Percentiles rank a stretch among this genome's conserved stretches.
phyloP scores from a whole-genome alignment of 2,888 invertebrate genomes.

The Drosophila paranaensis region DNA sequence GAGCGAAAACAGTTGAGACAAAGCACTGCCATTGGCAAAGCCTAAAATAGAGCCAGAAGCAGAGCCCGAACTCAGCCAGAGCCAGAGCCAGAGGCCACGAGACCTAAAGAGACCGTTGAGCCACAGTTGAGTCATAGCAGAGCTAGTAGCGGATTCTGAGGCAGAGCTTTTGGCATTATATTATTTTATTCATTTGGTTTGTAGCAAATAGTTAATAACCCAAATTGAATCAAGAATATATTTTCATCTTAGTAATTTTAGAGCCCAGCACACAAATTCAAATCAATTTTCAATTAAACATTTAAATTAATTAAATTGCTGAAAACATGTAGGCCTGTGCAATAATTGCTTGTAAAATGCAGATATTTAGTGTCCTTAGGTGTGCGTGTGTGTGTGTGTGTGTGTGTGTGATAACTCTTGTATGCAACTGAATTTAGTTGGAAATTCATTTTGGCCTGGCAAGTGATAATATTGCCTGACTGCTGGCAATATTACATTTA shows the following conservation, averaged over 20 bases:
- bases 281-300: not conserved
- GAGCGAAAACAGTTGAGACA: too few relatives aligned
- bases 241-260: not conserved
- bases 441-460: slow-evolving; percentile 11
- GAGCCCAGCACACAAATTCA: not conserved
- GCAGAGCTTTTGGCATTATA: too few relatives aligned
- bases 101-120: too few relatives aligned
- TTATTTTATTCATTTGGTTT: too few relatives aligned
- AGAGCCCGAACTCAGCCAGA: too few relatives aligned
- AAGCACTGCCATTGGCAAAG: too few relatives aligned
- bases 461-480: slow-evolving; percentile 17
- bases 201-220: too few relatives aligned
- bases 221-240: not conserved
- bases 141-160: too few relatives aligned
- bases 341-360: slow-evolving; percentile 8
- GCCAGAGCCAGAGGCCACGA: too few relatives aligned
- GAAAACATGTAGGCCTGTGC: not conserved
- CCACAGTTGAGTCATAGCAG: too few relatives aligned
- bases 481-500: slow-evolving; percentile 38
- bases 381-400: too few relatives aligned
- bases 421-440: slow-evolving; percentile 8
- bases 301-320: not conserved
- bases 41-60: too few relatives aligned
- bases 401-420: not conserved
- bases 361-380: slow-evolving; percentile 2